Conservation (phyloP, 2,888 invertebrate genomes). For the Philonicus albiceps region DNA sequence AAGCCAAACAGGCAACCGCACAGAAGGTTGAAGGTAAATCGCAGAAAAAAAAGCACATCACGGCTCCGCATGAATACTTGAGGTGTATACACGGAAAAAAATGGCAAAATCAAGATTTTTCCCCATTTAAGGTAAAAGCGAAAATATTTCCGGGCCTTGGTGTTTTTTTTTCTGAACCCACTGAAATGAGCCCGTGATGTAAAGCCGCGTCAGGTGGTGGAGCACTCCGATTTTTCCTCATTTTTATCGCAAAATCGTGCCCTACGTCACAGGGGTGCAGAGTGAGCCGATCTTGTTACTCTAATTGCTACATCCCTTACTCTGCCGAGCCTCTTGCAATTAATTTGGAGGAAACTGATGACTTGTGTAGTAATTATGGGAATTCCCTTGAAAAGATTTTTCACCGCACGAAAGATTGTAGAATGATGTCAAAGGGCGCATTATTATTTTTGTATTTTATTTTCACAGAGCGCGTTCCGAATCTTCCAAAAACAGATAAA, state of each 20-base stretch:
- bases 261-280: background rate
- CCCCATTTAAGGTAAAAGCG: background rate
- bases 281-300: background rate
- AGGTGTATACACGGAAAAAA: conserved; percentile 18
- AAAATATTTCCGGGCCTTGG: background rate
- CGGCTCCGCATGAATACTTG: conserved; percentile 13
- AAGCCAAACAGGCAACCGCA: conserved; percentile 5
- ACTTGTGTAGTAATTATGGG: background rate
- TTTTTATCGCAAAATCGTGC: background rate
- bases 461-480: background rate
- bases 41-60: conserved; percentile 31
- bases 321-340: background rate
- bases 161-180: background rate
- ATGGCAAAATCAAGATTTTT: conserved; percentile 35
- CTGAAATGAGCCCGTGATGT: background rate
- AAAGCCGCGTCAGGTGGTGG: background rate
- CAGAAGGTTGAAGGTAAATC: conserved; percentile 33
- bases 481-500: background rate
- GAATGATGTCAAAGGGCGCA: background rate
- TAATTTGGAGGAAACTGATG: background rate
- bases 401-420: background rate
- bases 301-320: background rate
- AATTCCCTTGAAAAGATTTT: background rate
- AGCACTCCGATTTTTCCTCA: background rate
- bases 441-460: too few relatives aligned